Evolutionary conservation across 2,888 invertebrate species (phyloP).

Genomic region (Eilema caniola): DNA sequence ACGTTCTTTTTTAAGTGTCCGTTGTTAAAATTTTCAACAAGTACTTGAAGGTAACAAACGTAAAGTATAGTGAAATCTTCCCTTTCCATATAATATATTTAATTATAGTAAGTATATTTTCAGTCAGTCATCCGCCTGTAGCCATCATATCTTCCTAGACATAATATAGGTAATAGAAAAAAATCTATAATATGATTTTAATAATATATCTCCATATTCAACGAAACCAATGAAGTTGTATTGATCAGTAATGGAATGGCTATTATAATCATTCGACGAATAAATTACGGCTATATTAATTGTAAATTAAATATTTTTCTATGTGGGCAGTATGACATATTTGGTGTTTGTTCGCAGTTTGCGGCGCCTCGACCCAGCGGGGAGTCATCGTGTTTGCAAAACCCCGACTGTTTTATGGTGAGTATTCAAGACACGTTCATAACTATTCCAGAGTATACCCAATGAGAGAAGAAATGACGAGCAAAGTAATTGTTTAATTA

Average conservation of each 20-base stretch:
- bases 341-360: conserved; percentile 87
- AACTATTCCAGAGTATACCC: not conserved
- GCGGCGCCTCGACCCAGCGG: conserved; percentile 88
- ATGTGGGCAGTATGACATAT: conserved; percentile 60
- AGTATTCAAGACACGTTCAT: conserved; percentile 66
- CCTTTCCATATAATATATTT: not conserved
- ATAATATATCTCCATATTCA: not conserved
- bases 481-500: not conserved
- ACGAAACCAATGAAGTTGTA: not conserved
- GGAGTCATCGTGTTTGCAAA: conserved; percentile 90
- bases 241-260: conserved; percentile 35
- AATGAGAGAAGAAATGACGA: not conserved
- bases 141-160: not conserved
- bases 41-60: not conserved
- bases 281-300: conserved; percentile 27
- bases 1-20: not conserved
- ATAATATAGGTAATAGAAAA: not conserved
- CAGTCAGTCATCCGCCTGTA: not conserved
- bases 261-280: conserved; percentile 26
- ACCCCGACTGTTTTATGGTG: conserved; percentile 91
- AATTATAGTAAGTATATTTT: not conserved
- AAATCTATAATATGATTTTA: not conserved
- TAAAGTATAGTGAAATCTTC: not conserved
- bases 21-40: not conserved
- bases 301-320: conserved; percentile 24